phyloP scores from a whole-genome alignment of 2,113 vertebrate species.

The Xyrauchen texanus region DNA sequence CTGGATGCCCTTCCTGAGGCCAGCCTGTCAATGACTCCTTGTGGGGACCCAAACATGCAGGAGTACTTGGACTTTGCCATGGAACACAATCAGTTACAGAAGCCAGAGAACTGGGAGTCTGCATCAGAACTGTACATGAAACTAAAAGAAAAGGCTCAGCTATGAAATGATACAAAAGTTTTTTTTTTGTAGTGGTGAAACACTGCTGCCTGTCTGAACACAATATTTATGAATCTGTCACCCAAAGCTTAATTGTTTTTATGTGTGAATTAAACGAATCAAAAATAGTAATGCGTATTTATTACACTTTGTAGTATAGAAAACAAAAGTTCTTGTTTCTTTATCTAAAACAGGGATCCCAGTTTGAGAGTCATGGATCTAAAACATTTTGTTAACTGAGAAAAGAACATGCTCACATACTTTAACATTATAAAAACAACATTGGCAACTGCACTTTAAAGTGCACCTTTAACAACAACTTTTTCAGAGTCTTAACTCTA shows the following conservation, averaged over 20 bases:
- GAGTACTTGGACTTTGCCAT: too few species aligned
- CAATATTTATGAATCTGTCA: too few species aligned
- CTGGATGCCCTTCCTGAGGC: too few species aligned
- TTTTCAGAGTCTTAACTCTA: slow-evolving; percentile 26
- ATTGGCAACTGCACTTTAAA: slow-evolving; percentile 20
- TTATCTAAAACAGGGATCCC: slow-evolving; percentile 11
- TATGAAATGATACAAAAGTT: too few species aligned
- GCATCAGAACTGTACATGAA: too few species aligned
- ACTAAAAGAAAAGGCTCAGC: too few species aligned
- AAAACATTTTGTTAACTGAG: slow-evolving; percentile 23
- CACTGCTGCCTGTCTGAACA: too few species aligned
- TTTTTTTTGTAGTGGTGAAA: too few species aligned
- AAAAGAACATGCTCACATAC: slow-evolving; percentile 4
- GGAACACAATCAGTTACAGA: too few species aligned
- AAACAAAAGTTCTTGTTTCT: slow-evolving; percentile 4
- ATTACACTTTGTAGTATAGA: not conserved
- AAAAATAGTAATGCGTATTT: slow-evolving; percentile 8
- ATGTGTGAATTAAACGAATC: not conserved
- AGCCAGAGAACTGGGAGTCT: too few species aligned
- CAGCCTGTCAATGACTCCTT: too few species aligned
- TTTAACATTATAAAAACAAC: slow-evolving; percentile 9
- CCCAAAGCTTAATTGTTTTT: slow-evolving; percentile 12
- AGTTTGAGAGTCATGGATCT: slow-evolving; percentile 7
- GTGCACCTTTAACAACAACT: slow-evolving; percentile 3
- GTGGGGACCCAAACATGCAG: too few species aligned